These are phyloP conservation scores for Trichacis sp. DNA, from an alignment of 2,888 invertebrate species.

Conservation along the genomic window DNA sequence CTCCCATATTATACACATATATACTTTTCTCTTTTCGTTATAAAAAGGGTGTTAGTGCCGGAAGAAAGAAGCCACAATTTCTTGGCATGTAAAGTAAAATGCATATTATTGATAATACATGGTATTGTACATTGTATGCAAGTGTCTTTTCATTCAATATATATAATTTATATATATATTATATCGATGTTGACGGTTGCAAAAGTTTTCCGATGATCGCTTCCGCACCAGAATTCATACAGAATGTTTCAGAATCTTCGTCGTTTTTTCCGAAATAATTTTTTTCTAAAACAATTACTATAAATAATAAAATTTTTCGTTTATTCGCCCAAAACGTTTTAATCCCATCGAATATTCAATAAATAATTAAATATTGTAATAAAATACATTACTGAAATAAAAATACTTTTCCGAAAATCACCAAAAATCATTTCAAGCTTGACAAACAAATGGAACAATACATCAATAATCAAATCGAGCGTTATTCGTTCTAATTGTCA, in stretches of 20 bases:
- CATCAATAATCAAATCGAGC: too few species aligned
- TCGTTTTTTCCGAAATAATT: too few species aligned
- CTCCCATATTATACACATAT: slow-evolving; percentile 6
- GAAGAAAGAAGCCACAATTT: slow-evolving; percentile 48
- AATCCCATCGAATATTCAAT: too few species aligned
- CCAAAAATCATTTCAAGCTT: too few species aligned
- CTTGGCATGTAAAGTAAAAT: slow-evolving; percentile 53
- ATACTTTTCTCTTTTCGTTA: slow-evolving; percentile 31
- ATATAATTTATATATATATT: slow-evolving; percentile 18
- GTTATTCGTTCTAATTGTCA: too few species aligned
- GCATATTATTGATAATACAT: slow-evolving; percentile 55
- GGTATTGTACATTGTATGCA: slow-evolving; percentile 61
- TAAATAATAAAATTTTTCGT: too few species aligned
- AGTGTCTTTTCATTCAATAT: slow-evolving; percentile 52
- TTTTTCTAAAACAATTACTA: background rate
- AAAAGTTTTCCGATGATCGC: slow-evolving; percentile 47
- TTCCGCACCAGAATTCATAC: slow-evolving; percentile 48
- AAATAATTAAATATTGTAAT: too few species aligned
- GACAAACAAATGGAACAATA: too few species aligned
- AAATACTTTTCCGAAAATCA: too few species aligned
- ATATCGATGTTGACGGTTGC: slow-evolving; percentile 54
- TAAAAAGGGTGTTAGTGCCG: slow-evolving; percentile 44
- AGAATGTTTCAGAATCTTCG: slow-evolving; percentile 54
- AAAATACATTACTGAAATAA: too few species aligned
- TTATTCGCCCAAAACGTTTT: too few species aligned